Percentiles rank a stretch among this genome's conserved stretches.
Evolutionary conservation across 2,888 invertebrate species (phyloP).

Genomic region (Ctena decussata): DNA sequence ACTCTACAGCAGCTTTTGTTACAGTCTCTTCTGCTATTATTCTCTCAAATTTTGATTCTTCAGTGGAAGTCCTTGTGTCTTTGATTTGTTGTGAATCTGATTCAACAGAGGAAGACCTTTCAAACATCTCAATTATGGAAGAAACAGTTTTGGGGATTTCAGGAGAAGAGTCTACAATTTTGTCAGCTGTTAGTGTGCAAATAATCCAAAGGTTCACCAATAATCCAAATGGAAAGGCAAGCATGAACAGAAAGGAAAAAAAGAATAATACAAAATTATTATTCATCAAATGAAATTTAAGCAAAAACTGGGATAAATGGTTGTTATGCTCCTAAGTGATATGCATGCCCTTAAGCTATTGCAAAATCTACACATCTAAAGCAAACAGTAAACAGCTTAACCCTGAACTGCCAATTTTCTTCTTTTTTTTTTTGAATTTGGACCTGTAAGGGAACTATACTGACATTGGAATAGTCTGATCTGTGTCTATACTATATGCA

Average conservation of each 20-base stretch:
- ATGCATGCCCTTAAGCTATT: background rate
- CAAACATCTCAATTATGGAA: conserved; percentile 75
- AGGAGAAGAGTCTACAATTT: conserved; percentile 57
- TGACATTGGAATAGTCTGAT: too few species aligned
- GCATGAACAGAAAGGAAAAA: conserved; percentile 50
- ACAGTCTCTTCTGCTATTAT: background rate
- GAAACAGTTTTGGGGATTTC: conserved; percentile 70
- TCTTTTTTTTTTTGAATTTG: too few species aligned
- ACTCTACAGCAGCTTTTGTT: too few species aligned
- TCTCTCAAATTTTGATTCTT: background rate
- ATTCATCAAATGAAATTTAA: background rate
- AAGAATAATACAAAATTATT: background rate
- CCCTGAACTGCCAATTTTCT: too few species aligned
- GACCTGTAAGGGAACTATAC: too few species aligned
- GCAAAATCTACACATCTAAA: background rate
- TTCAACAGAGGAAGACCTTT: conserved; percentile 59
- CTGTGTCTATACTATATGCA: too few species aligned
- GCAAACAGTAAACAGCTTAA: too few species aligned
- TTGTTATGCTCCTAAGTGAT: background rate
- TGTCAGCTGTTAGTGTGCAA: conserved; percentile 10
- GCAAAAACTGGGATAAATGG: background rate
- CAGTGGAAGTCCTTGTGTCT: conserved; percentile 18
- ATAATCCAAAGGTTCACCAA: conserved; percentile 4
- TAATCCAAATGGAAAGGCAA: conserved; percentile 32
- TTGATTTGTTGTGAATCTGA: conserved; percentile 35